Base-by-base conservation (phyloP, 2,797 vertebrate genomes). In the Gymnothorax javanicus region DNA sequence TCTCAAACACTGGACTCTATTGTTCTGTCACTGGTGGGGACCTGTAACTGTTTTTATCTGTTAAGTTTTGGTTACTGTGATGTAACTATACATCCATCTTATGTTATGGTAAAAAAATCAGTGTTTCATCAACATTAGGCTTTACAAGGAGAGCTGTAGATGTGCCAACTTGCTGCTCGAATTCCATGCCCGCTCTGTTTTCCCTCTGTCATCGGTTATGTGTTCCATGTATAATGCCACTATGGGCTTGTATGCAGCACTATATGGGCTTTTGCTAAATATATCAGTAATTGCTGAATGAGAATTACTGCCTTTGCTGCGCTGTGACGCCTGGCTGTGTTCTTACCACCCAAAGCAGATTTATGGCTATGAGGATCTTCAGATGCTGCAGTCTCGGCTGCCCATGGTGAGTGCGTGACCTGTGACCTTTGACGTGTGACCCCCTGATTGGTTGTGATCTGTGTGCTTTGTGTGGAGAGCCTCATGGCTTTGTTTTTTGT, bases 281-380 rank as follows among this genome's bases (percentile, higher is more conserved):
- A 13, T 13, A 3, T 43, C 12, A 11, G 17, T 43, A 43, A 75
- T 23, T 75, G 71, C 27, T 75, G 5, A 43, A 12, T 13, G 43
- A 4, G n/a, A 11, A n/a, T 54, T 17, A 9, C 56, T 58, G 1
- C 84, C 12, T 86, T 13, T 82, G 59, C 50, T 9, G 56, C 57
- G 50, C 11, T 43, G 12, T 84, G n/a, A 86, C 64, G 56, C 73
- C 60, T 60, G 54, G 6, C 43, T 23, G 20, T 56, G 57, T 82
- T 0, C 86, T 59, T 88, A 75, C 94, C 88, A 95, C 87, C 91
- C 94, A 91, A 94, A 96, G 94, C 97, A 98, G 95, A 98, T 99
- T 91, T 99, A 99, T 86, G 97, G 98, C 92, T 99, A 98, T 64
- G 98, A 99, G 64, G 98, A 99, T 87, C 95, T 99, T 89, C 98